Evolutionary conservation across 1,140 invertebrate species (phyloP), one percentile per base, ranked within the genome.

Genomic region (Vollenhovia emeryi): DNA sequence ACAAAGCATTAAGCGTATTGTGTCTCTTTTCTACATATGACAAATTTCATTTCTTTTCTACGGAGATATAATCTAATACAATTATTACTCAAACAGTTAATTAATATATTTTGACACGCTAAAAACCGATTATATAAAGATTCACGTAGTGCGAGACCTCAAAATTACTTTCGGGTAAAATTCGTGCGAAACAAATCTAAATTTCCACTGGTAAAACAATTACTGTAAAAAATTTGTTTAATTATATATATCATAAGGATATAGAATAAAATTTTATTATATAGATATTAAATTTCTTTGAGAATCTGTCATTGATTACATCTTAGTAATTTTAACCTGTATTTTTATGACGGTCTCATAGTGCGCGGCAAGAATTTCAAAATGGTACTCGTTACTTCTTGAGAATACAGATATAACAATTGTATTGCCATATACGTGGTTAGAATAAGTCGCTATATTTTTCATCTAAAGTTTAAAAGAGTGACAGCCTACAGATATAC

Each of bases 1-100:
- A 21, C 33, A 30, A 76, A n/a, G n/a, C 9, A 45, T 7, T 5
- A n/a, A n/a, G 40, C 7, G 11, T 33, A 50, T 18, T n/a, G 0
- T 33, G n/a, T 30, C 6, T 69, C 18, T 50, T 33, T 30, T 50
- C 4, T 9, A 18, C 30, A 5, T 30, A 50, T 13, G 6, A 68
- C 27, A 48, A 69, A 69, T 69, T 69, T 30, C 45, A 69, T 69
- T 69, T 30, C 45, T 48, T 69, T 68, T 50, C 50, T 9, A 48
- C 6, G 6, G 4, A 7, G 13, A 68, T 48, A 45, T 36, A 8
- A 36, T 62, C 7, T 3, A 48, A 50, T 18, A 3, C 8, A 48
- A n/a, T 18, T 30, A 50, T 68, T 48, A 48, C 9, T 27, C 7
- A 9, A 24, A 69, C 7, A 52, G 0, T 52, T 71, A 71, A 68